A percentile compares a stretch with the other conserved stretches of the same genome.
These are phyloP conservation scores for Echinarachnius parma DNA, from an alignment of 53 echinoderm and acorn worm genomes.

Conservation along the genomic window DNA sequence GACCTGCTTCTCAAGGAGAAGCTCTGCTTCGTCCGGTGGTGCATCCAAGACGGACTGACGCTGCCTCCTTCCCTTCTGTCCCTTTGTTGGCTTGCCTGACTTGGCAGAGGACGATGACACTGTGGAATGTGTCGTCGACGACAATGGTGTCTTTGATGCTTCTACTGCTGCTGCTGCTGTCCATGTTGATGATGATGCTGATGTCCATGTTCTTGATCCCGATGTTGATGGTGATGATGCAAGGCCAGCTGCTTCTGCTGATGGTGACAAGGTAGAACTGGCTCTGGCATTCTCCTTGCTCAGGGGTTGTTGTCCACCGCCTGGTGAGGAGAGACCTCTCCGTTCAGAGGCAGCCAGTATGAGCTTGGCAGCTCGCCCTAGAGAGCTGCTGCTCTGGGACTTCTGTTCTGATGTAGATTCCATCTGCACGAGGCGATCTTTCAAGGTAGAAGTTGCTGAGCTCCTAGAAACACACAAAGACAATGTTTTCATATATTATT, in stretches of 20 bases:
- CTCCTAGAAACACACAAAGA: slow-evolving; percentile 26
- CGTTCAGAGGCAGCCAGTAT: slow-evolving; percentile 55
- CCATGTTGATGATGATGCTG: not conserved
- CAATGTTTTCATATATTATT: too few relatives aligned
- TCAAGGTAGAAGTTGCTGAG: slow-evolving; percentile 42
- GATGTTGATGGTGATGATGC: not conserved
- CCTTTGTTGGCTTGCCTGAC: not conserved
- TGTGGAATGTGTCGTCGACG: not conserved
- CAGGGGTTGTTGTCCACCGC: too few relatives aligned
- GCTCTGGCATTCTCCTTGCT: not conserved
- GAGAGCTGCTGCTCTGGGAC: slow-evolving; percentile 50
- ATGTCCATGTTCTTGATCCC: not conserved
- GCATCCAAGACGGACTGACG: slow-evolving; percentile 20
- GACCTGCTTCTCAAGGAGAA: slow-evolving; percentile 26
- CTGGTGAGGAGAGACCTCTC: slow-evolving; percentile 5
- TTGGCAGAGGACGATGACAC: not conserved
- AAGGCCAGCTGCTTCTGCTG: not conserved
- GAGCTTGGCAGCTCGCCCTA: slow-evolving; percentile 71
- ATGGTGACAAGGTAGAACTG: not conserved
- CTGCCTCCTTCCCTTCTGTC: slow-evolving; percentile 8
- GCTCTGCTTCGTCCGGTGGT: slow-evolving; percentile 6
- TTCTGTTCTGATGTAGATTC: slow-evolving; percentile 64
- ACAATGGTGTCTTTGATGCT: not conserved
- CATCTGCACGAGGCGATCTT: slow-evolving; percentile 67
- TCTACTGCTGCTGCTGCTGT: not conserved